Conservation (phyloP, 64 coral and sea anemone species). For the Montipora foliosa region DNA sequence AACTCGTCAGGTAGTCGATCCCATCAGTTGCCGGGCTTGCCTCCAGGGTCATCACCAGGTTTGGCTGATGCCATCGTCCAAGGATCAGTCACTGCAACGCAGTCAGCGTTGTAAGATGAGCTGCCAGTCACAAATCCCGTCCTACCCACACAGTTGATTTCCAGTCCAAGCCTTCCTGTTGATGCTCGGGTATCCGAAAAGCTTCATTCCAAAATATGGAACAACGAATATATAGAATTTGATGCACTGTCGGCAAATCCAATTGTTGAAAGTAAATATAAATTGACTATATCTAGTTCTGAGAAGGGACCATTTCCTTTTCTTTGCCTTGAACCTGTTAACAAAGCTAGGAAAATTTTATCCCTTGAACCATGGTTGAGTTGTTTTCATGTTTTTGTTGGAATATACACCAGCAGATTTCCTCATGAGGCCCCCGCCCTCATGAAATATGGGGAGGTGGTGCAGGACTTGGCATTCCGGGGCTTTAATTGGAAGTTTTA, state of each 20-base stretch:
- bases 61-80: background rate
- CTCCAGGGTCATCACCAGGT: background rate
- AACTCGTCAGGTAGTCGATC: no score
- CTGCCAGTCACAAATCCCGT: background rate
- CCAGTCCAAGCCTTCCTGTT: background rate
- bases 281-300: background rate
- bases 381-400: background rate
- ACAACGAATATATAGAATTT: conserved; percentile 33
- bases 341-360: background rate
- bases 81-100: background rate
- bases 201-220: conserved; percentile 14
- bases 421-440: conserved; percentile 4
- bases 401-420: background rate
- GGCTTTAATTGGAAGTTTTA: conserved; percentile 15
- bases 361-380: background rate
- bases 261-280: background rate
- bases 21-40: background rate
- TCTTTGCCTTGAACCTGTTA: background rate
- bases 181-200: conserved; percentile 25
- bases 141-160: background rate
- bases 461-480: background rate
- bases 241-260: background rate
- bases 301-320: background rate
- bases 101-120: background rate
- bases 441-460: background rate